phyloP scores from a whole-genome alignment of 2,113 vertebrate genomes.

The Alexandromys fortis region DNA sequence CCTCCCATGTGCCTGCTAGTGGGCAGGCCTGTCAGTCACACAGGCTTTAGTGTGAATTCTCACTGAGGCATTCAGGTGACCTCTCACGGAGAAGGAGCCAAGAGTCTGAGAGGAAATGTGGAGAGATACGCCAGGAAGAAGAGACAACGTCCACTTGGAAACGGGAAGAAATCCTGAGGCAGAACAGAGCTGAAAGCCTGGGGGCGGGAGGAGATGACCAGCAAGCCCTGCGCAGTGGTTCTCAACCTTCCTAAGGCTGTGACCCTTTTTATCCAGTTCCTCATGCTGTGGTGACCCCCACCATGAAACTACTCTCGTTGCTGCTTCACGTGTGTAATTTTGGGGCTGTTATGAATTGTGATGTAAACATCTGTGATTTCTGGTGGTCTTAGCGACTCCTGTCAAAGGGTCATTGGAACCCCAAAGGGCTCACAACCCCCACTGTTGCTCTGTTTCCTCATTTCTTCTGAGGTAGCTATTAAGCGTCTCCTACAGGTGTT shows the following conservation, averaged over 20 bases:
- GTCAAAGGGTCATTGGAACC: not conserved
- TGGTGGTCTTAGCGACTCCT: not conserved
- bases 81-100: not conserved
- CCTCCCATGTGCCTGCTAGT: too few relatives aligned
- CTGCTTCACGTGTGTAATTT: not conserved
- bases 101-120: not conserved
- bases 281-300: not conserved
- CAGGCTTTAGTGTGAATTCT: not conserved
- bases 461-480: not conserved
- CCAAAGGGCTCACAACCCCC: not conserved
- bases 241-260: not conserved
- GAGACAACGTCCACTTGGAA: not conserved
- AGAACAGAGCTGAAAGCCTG: not conserved
- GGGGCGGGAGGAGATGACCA: rapidly evolving
- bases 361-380: not conserved
- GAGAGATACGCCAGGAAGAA: not conserved
- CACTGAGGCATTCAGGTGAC: not conserved
- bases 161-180: not conserved
- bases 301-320: not conserved
- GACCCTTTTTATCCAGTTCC: too few relatives aligned
- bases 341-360: not conserved
- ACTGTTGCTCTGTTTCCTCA: not conserved
- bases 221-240: not conserved
- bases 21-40: not conserved
- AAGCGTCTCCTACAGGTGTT: not conserved